phyloP scores from a whole-genome alignment of 2,888 invertebrate species.

The Sinohyriopsis cumingii region DNA sequence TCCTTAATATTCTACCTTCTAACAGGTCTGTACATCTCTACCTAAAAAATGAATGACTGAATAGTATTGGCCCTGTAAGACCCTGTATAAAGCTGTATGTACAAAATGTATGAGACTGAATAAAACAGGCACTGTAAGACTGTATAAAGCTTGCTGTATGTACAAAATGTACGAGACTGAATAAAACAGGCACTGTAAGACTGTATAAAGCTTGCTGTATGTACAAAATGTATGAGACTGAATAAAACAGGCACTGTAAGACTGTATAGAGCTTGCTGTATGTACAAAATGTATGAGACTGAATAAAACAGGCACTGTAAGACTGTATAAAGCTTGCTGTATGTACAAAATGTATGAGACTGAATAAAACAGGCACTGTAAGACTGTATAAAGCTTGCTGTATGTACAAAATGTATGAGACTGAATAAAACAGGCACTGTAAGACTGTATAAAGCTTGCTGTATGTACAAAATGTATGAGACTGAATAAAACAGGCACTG shows the following conservation, averaged over 20 bases:
- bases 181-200: neutral
- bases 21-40: neutral
- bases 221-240: neutral
- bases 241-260: no score
- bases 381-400: conserved; percentile 7
- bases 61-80: neutral
- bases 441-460: conserved; percentile 10
- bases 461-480: neutral
- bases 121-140: neutral
- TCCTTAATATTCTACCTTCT: no score
- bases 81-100: conserved; percentile 6
- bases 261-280: no score
- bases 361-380: neutral
- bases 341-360: no score
- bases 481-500: no score
- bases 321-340: no score
- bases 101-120: neutral
- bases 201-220: neutral
- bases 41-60: no score
- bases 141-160: neutral
- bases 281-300: no score
- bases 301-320: no score
- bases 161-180: neutral
- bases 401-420: no score
- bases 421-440: neutral